Evolutionary conservation across 2,113 vertebrate genomes (phyloP), one percentile per base, ranked within the genome.

Genomic region (Perccottus glenii): DNA sequence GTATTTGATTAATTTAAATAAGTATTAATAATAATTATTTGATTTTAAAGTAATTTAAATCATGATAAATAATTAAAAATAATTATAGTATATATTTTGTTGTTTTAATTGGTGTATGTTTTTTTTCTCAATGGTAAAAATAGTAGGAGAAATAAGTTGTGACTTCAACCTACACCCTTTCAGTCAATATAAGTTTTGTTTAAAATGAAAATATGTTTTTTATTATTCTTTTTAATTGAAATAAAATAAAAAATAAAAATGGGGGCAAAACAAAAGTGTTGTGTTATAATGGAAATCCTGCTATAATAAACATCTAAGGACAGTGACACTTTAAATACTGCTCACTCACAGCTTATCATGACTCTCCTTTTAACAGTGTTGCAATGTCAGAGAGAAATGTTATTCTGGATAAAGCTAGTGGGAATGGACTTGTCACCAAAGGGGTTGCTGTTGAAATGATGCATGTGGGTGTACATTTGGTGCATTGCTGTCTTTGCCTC

Each of bases 391-490:
- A 78, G 63, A 46, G 69, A 42, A 67, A 67, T 64, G 70, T 83
- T 82, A 68, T 65, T 59, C 75, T 74, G 73, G 73, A 68, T 77
- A 77, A 78, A 72, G 83, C 83, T 83, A 62, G 60, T 80, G 83
- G 83, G 80, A 85, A 81, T 63, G 80, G 80, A 81, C 72, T 82
- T 81, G 85, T 89, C 89, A 88, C 85, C 80, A 84, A 78, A 71
- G 77, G 87, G 77, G 84, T 60, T 80, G 79, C 70, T 83, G 81
- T 67, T 81, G 74, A 88, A 83, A 80, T 81, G 74, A 83, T 85
- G 76, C 86, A 88, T 80, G 87, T 88, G 87, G 85, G 87, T 86
- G 86, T 84, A 68, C 68, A 76, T 80, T 81, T 84, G 80, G 69
- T 88, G 81, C 68, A 61, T 70, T 73, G 84, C 83, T 82, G 76